Evolutionary conservation across 2,797 vertebrate genomes (phyloP), one percentile per base, ranked within the genome.

Genomic region (Caiman crocodilus): DNA sequence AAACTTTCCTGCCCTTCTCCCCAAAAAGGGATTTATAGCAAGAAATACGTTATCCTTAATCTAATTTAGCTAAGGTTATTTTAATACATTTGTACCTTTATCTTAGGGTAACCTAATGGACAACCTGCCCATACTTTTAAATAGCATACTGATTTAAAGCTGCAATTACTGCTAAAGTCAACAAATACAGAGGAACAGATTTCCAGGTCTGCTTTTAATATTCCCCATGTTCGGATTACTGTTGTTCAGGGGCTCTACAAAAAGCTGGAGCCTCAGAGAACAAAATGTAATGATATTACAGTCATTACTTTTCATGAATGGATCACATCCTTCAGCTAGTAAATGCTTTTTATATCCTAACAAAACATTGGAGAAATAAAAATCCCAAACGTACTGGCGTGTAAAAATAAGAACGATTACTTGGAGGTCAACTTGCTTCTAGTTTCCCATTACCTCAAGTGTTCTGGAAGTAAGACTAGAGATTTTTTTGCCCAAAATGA

Each of bases 1-100:
- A 82, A 56, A 81, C 94, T 56, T 79, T 92, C 58, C n/a, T 85
- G 79, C 90, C 79, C 79, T 93, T 69, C 78, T 73, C 35, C 25
- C 80, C 89, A 73, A 94, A 59, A 81, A 82, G 77, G 32, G 78
- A 84, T 79, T 84, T 89, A 84, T 75, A 88, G 79, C 17, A 73
- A 76, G 61, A 81, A 81, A 85, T 90, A 92, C 63, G 14, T 82
- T 76, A 73, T 56, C 79, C 67, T 76, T 90, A 60, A 82, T 63
- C 65, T 65, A 89, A 42, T 80, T 93, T 26, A 89, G 78, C 71
- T 90, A 1, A 85, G 13, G 84, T 87, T 76, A 75, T 89, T 67
- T 60, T 26, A 88, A 65, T 60, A 88, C 28, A 76, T 84, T 87
- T 69, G 75, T 15, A 60, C 56, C 89, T 89, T 87, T 35, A 77